phyloP scores from a whole-genome alignment of 2,888 invertebrate genomes.

The Venusia cambrica region DNA sequence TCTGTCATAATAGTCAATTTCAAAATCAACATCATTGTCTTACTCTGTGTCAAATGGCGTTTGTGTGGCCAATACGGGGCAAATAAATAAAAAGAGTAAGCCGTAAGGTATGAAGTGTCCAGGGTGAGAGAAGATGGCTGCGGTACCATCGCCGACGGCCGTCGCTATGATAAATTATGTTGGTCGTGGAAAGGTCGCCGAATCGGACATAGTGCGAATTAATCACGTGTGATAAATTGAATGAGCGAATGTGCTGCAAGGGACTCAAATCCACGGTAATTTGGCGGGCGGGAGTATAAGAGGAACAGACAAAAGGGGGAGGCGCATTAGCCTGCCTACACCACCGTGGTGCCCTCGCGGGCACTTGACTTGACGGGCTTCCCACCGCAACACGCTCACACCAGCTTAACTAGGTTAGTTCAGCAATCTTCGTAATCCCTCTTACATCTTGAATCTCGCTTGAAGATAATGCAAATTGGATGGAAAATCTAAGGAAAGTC shows the following conservation, averaged over 20 bases:
- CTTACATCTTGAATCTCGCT: neutral
- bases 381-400: conserved; percentile 9
- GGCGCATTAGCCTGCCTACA: too few species aligned
- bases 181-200: conserved; percentile 14
- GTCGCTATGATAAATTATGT: conserved; percentile 18
- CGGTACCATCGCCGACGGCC: conserved; percentile 6
- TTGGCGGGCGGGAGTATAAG: conserved; percentile 1
- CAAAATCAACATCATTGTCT: too few species aligned
- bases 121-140: neutral
- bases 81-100: too few species aligned
- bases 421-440: neutral
- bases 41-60: too few species aligned
- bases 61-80: too few species aligned
- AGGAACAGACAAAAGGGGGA: too few species aligned
- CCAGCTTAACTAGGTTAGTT: neutral
- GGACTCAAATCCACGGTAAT: conserved; percentile 15
- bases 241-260: conserved; percentile 18
- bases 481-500: neutral
- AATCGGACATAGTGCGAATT: conserved; percentile 19
- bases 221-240: conserved; percentile 23
- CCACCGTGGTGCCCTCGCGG: neutral
- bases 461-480: too few species aligned
- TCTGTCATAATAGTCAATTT: too few species aligned
- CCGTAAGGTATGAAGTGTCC: conserved; percentile 8
- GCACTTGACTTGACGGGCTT: conserved; percentile 21